Evolutionary conservation across 2,797 vertebrate species (phyloP), one percentile per base, ranked within the genome.

Genomic region (Anniella stebbinsi): DNA sequence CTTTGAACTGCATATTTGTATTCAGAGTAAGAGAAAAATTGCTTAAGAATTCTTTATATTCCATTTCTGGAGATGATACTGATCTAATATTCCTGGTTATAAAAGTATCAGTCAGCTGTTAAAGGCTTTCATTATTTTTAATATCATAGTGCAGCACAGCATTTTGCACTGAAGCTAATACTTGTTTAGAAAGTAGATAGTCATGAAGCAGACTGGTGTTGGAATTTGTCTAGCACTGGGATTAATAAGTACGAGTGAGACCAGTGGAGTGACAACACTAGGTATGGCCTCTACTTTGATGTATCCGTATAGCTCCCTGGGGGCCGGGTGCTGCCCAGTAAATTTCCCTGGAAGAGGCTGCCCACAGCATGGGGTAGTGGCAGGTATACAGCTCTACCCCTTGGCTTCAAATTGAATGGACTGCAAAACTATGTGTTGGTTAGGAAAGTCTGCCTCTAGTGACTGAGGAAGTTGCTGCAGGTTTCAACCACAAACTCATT

Each of bases 1-100:
- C 77, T 77, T 2, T 10, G 73, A 18, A 1, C 0, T 84, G 90
- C 23, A 81, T 0, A 87, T 17, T 80, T 12, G 41, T 76, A 30
- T 18, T 2, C 17, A 90, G 4, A 0, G 0, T 87, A 48, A 63
- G 38, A 51, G 1, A 10, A 87, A 17, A 88, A 82, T 17, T 84
- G 0, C 21, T 45, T 80, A 70, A 78, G n/a, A 3, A 91, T 92
- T 93, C 80, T n/a, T 91, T n/a, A 84, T 69, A 36, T 82, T 89
- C 88, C 33, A 8, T 7, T 88, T 1, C 28, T n/a, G 21, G 2
- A 85, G 80, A 88, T 91, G 87, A 28, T 81, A 38, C n/a, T 48
- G 12, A 75, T 81, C 54, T 81, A 41, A 81, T 81, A 70, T 81
- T 84, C 54, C 76, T 83, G 25, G 88, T 36, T 69, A 84, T 11